A percentile compares a stretch with the other conserved stretches of the same genome.
phyloP scores from a whole-genome alignment of 2,797 vertebrate genomes.

The Muraenolepis orangiensis region DNA sequence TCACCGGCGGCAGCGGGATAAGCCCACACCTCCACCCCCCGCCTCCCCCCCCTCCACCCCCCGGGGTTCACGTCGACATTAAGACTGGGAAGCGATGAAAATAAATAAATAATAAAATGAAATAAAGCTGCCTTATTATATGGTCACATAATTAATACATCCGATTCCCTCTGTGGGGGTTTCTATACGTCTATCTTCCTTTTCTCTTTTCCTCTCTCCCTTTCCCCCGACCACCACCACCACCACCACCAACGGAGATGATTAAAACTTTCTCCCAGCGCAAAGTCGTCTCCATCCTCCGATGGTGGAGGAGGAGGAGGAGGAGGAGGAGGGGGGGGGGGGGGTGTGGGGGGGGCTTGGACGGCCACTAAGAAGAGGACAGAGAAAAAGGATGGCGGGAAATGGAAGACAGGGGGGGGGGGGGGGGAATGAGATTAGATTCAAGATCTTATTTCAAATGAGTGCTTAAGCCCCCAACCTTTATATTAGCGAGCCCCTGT shows the following conservation, averaged over 20 bases:
- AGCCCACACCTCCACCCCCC: background rate
- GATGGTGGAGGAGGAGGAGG: conserved; percentile 7
- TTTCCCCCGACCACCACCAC: no score
- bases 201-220: no score
- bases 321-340: background rate
- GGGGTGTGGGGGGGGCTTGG: background rate
- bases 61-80: background rate
- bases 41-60: no score
- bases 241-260: conserved; percentile 51
- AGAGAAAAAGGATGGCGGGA: conserved; percentile 59
- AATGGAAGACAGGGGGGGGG: conserved; percentile 10
- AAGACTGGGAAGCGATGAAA: background rate
- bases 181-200: background rate
- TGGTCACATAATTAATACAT: background rate
- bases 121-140: background rate
- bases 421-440: conserved; percentile 71
- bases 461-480: conserved; percentile 73
- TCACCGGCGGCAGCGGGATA: background rate
- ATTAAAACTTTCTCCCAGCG: conserved; percentile 58
- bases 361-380: conserved; percentile 47
- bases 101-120: no score
- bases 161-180: background rate
- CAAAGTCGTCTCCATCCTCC: conserved; percentile 61
- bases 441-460: conserved; percentile 72
- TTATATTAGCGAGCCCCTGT: conserved; percentile 72